A percentile compares a stretch with the other conserved stretches of the same genome.
phyloP scores from a whole-genome alignment of 1,140 invertebrate species.

The Oryzaephilus surinamensis region DNA sequence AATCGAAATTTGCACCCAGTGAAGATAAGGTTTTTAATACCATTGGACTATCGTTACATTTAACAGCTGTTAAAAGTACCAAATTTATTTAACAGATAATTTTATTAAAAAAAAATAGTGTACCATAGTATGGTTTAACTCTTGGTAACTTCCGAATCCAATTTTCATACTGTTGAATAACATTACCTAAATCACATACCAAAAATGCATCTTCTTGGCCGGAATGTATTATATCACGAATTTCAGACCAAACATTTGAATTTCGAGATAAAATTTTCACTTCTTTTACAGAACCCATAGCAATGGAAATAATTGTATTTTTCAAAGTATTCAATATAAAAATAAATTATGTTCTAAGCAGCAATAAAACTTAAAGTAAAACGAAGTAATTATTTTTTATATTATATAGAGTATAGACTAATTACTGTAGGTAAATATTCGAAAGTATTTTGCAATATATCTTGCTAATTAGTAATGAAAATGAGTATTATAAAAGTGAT shows the following conservation, averaged over 20 bases:
- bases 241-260: no score
- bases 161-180: slow-evolving; percentile 71
- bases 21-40: slow-evolving; percentile 76
- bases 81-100: not conserved
- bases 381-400: no score
- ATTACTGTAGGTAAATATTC: no score
- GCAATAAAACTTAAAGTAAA: no score
- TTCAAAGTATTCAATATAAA: not conserved
- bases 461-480: no score
- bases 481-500: no score
- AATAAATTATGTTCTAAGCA: no score
- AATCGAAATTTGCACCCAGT: slow-evolving; percentile 88
- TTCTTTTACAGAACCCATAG: not conserved
- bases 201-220: slow-evolving; percentile 85
- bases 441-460: no score
- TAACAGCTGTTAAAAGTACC: slow-evolving; percentile 66
- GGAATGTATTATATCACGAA: not conserved
- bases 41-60: slow-evolving; percentile 84
- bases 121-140: slow-evolving; percentile 88
- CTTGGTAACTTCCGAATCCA: slow-evolving; percentile 82
- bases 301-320: not conserved
- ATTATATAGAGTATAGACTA: no score
- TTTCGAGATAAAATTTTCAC: slow-evolving; percentile 8
- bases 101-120: slow-evolving; percentile 14
- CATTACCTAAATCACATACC: slow-evolving; percentile 81